phyloP scores from a whole-genome alignment of 2,888 invertebrate genomes.

The Chloroclysta siterata region DNA sequence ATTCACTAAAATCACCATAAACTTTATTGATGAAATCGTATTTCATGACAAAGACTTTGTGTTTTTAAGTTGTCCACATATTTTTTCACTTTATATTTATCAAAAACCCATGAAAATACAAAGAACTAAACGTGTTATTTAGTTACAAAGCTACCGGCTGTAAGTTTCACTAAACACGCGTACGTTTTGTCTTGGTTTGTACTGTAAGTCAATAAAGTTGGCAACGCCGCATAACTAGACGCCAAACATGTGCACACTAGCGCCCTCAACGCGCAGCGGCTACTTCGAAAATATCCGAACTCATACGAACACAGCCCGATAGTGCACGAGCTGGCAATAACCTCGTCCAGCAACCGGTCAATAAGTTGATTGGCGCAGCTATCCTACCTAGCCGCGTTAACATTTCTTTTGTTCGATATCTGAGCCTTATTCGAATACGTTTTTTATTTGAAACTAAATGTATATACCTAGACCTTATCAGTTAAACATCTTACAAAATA shows the following conservation, averaged over 20 bases:
- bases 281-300: conserved; percentile 67
- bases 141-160: conserved; percentile 78
- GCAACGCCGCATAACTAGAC: conserved; percentile 84
- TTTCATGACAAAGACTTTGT: conserved; percentile 74
- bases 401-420: conserved; percentile 63
- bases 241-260: conserved; percentile 82
- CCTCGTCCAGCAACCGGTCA: conserved; percentile 82
- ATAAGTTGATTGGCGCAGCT: conserved; percentile 82
- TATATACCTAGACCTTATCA: no score
- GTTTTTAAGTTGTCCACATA: conserved; percentile 59
- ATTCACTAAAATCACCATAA: conserved; percentile 54
- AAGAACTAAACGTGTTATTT: conserved; percentile 60
- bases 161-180: conserved; percentile 80
- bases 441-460: neutral
- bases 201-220: conserved; percentile 83
- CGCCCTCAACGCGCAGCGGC: conserved; percentile 85
- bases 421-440: neutral
- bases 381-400: conserved; percentile 60
- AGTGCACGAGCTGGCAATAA: conserved; percentile 80
- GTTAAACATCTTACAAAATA: no score
- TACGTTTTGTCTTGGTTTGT: conserved; percentile 82
- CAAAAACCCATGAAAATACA: conserved; percentile 53
- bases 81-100: conserved; percentile 49
- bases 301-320: conserved; percentile 72
- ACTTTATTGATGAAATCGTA: conserved; percentile 52